These are phyloP conservation scores for Canis aureus DNA, from an alignment of 2,113 vertebrate species.

Conservation along the genomic window DNA sequence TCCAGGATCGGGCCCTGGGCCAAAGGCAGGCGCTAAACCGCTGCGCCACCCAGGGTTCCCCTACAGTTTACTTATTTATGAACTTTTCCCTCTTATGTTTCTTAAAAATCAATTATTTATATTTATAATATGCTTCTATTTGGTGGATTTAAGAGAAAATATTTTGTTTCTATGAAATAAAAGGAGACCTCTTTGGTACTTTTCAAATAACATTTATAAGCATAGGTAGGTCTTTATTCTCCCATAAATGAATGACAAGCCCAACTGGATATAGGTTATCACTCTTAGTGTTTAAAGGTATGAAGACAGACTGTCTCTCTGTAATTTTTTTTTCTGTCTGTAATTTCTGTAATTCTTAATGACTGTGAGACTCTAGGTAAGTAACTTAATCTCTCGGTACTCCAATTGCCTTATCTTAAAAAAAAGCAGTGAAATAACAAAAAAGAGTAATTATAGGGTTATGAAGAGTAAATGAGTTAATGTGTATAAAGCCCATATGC, in stretches of 20 bases:
- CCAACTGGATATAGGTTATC: not conserved
- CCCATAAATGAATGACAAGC: not conserved
- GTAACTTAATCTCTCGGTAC: not conserved
- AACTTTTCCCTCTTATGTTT: not conserved
- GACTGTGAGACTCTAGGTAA: not conserved
- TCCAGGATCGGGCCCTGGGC: too few relatives aligned
- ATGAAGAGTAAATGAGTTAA: constrained; percentile 27
- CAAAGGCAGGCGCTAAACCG: too few relatives aligned
- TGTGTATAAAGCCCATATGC: not conserved
- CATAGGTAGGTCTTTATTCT: not conserved
- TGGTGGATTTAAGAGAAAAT: not conserved
- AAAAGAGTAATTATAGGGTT: not conserved
- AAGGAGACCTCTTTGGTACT: not conserved
- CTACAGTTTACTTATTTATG: constrained; percentile 17
- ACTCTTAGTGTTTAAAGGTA: not conserved
- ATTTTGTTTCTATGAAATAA: constrained; percentile 42
- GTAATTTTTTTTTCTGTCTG: too few relatives aligned
- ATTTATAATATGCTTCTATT: not conserved
- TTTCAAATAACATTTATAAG: constrained; percentile 33
- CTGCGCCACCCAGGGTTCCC: too few relatives aligned
- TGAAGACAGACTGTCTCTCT: not conserved
- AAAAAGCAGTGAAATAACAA: not conserved
- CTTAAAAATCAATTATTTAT: not conserved
- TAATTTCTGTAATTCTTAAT: not conserved
- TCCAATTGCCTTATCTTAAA: constrained; percentile 12